These are phyloP conservation scores for Agriotes lineatus DNA, from an alignment of 2,888 invertebrate genomes.

Conservation along the genomic window DNA sequence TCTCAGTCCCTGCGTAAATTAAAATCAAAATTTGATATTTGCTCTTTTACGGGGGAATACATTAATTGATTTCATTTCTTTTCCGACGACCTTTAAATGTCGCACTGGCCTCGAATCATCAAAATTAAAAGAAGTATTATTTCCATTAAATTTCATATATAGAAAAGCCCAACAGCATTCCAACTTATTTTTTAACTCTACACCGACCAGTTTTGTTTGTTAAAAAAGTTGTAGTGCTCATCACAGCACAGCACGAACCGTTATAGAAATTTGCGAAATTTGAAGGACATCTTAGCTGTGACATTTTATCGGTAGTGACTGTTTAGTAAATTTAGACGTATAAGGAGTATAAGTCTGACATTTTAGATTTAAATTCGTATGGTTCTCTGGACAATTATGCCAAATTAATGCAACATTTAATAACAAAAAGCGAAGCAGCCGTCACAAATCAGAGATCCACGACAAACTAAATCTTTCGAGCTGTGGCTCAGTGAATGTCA, in stretches of 20 bases:
- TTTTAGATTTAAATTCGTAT: neutral
- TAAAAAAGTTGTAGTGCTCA: neutral
- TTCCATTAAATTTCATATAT: no score
- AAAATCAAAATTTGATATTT: no score
- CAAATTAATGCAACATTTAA: no score
- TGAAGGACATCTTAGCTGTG: conserved; percentile 2
- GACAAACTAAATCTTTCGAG: no score
- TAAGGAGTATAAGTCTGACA: neutral
- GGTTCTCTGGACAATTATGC: no score
- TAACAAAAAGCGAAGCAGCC: no score
- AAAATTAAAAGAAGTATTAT: no score
- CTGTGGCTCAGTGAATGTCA: no score
- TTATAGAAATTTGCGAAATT: neutral
- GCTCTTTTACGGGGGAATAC: neutral
- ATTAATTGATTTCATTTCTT: neutral
- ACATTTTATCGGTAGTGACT: neutral
- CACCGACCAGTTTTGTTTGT: neutral
- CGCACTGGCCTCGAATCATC: neutral
- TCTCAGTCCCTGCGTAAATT: no score
- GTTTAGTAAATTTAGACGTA: conserved; percentile 3
- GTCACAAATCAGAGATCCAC: no score
- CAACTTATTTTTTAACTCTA: neutral
- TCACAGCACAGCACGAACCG: neutral
- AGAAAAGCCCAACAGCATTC: neutral
- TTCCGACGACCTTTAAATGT: neutral